Evolutionary conservation across 2,797 vertebrate species (phyloP), one percentile per base, ranked within the genome.

Genomic region (Gambusia yucatana): DNA sequence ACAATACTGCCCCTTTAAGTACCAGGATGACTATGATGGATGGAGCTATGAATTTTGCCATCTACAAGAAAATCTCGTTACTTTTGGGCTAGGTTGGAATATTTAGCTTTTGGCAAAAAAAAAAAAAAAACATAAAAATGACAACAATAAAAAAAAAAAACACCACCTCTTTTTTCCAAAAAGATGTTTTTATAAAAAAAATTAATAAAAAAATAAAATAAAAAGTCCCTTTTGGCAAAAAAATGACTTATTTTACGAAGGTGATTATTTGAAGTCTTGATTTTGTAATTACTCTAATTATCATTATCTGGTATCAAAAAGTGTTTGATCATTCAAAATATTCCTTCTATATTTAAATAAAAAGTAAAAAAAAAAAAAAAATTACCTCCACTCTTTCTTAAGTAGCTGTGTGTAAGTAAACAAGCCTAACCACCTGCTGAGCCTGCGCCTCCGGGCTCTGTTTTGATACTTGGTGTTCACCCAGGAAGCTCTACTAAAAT

Each of bases 391-490:
- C 28, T 16, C 33, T 16, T 33, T 30, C 14, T 61, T 30, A 33
- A 61, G 14, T 61, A 33, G 14, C 28, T 61, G 6, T 33, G 5
- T 61, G 28, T 61, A 61, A 33, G 30, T 63, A 61, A 61, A 61
- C 47, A 28, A 25, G 39, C 39, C 61, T 33, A 0, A 52, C 13
- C 71, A 52, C 47, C 77, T 74, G 73, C 77, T 41, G 28, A 80
- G 59, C 30, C 52, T 63, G 30, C 16, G 17, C 28, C 59, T 63
- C 6, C 59, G 17, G 30, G 30, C 30, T 30, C 20, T 65, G 33
- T 30, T 63, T 63, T 39, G 7, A 63, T 63, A 63, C 61, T 77
- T 76, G 44, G 79, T 89, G 77, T 87, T 89, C 84, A 79, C 63
- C 28, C 14, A 36, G 47, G 78, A 73, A 75, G 33, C 61, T 65